A percentile compares a stretch with the other conserved stretches of the same genome.
Evolutionary conservation across 2,888 invertebrate species (phyloP).

Genomic region (Apeira syringaria): DNA sequence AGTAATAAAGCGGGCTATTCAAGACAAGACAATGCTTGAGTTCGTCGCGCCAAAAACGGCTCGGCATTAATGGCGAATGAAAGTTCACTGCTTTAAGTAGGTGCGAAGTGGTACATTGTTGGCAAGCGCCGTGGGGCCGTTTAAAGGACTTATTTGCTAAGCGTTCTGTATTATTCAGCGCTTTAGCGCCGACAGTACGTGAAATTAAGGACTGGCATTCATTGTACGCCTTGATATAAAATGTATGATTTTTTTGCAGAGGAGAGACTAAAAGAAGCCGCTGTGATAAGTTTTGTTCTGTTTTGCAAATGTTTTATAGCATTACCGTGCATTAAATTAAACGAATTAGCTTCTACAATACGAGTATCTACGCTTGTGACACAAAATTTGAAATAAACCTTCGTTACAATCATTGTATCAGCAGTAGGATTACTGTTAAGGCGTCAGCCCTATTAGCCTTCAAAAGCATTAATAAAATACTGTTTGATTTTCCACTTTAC

Average conservation of each 20-base stretch:
- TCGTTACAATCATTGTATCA: no score
- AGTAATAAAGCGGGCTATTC: constrained; percentile 4
- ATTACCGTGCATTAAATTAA: no score
- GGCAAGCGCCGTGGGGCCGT: constrained; percentile 25
- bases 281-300: no score
- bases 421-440: no score
- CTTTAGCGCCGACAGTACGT: constrained; percentile 18
- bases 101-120: constrained; percentile 30
- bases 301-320: no score
- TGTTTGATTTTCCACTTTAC: no score
- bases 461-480: no score
- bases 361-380: no score
- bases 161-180: constrained; percentile 40
- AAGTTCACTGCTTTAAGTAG: constrained; percentile 36
- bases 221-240: constrained; percentile 4
- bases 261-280: no score
- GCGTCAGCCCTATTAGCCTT: no score
- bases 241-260: neutral
- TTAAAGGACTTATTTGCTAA: constrained; percentile 39
- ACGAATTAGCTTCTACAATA: no score
- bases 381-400: no score
- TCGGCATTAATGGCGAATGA: constrained; percentile 27
- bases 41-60: constrained; percentile 15
- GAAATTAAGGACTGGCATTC: constrained; percentile 23
- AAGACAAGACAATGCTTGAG: constrained; percentile 9